Evolutionary conservation across 2,113 vertebrate genomes (phyloP).

Genomic region (Sapayoa aenigma): DNA sequence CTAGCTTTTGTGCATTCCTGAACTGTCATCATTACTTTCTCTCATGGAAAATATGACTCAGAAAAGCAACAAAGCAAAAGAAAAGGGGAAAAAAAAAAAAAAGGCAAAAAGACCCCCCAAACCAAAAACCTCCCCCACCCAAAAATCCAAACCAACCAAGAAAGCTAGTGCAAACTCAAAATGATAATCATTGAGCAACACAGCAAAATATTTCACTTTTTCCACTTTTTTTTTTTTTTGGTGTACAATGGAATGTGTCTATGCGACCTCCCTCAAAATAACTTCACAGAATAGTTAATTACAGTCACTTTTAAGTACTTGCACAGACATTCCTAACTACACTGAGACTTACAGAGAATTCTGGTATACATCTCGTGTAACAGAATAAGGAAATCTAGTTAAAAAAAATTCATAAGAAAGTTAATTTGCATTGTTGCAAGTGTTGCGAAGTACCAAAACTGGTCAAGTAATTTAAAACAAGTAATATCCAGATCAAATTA

Average conservation of each 20-base stretch:
- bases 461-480: constrained; percentile 74
- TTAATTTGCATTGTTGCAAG: constrained; percentile 71
- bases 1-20: constrained; percentile 52
- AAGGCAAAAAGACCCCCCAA: not conserved
- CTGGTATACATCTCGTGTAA: constrained; percentile 42
- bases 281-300: constrained; percentile 42
- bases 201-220: constrained; percentile 8
- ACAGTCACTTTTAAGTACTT: constrained; percentile 21
- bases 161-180: constrained; percentile 52
- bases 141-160: not conserved
- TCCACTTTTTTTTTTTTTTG: not conserved
- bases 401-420: constrained; percentile 43
- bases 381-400: constrained; percentile 38
- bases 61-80: not conserved
- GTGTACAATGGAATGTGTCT: constrained; percentile 64
- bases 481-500: constrained; percentile 70
- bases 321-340: constrained; percentile 50
- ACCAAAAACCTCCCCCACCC: not conserved
- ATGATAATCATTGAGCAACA: constrained; percentile 43
- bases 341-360: constrained; percentile 24
- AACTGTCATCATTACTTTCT: constrained; percentile 32
- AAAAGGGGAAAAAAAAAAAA: too few relatives aligned
- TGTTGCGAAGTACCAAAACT: constrained; percentile 63
- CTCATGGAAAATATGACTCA: constrained; percentile 35
- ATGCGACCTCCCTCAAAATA: constrained; percentile 19